Evolutionary conservation across 2,797 vertebrate species (phyloP).

Genomic region (Luscinia luscinia): DNA sequence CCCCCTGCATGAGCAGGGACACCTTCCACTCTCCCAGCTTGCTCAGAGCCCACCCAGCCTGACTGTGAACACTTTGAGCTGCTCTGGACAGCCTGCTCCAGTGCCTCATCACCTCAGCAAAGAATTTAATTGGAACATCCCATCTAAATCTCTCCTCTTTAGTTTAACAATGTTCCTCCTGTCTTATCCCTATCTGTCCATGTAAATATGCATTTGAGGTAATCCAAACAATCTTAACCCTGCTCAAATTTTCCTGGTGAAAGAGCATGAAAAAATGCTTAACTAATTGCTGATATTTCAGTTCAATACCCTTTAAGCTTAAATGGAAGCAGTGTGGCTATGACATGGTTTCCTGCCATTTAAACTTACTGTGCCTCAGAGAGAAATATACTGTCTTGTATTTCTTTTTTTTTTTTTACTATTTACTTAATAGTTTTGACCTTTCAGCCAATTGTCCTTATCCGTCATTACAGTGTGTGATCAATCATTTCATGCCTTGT

Average conservation of each 20-base stretch:
- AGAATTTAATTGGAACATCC: neutral
- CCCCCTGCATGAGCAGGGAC: neutral
- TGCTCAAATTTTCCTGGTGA: neutral
- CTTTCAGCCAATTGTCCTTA: slow-evolving; percentile 79
- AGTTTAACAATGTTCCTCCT: neutral
- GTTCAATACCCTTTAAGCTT: neutral
- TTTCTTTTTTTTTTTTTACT: neutral
- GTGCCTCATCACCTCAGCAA: neutral
- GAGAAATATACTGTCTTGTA: slow-evolving; percentile 56
- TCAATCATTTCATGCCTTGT: slow-evolving; percentile 74
- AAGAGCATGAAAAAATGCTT: neutral
- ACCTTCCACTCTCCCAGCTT: fast-evolving
- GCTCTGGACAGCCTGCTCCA: fast-evolving
- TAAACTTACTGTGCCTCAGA: slow-evolving; percentile 66
- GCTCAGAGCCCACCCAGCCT: neutral
- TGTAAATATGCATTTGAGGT: neutral
- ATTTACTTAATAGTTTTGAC: slow-evolving; percentile 79
- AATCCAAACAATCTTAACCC: neutral
- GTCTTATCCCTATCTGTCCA: neutral
- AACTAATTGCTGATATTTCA: neutral
- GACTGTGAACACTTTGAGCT: no score
- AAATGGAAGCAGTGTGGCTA: neutral
- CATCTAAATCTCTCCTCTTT: neutral
- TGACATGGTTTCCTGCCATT: slow-evolving; percentile 69
- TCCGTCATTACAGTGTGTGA: slow-evolving; percentile 71